Base-by-base conservation (phyloP, 2,888 invertebrate genomes). In the Lasioglossum pauxillum region DNA sequence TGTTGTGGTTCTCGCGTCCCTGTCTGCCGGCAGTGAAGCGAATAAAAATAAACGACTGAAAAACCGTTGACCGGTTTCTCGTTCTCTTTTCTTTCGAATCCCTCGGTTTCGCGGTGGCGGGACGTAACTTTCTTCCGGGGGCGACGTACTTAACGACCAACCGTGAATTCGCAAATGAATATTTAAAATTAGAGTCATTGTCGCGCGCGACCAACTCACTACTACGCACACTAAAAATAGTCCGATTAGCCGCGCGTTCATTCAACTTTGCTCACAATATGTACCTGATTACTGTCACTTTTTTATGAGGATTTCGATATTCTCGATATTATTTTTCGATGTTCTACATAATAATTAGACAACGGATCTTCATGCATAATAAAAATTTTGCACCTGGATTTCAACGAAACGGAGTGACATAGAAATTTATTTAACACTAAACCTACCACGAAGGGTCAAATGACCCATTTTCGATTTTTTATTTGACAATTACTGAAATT, bases 141-240 rank as follows among this genome's bases (percentile, higher is more conserved):
- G 1, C 69, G 35, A 8, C 4, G 38, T 19, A 31, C 31, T 31
- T 31, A 38, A 31, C 44, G 23, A 23, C 46, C 38, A 5, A 72
- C 23, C 71, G 38, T 19, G 49, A 53, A 53, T 31, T 41, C 35
- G 2, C 12, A 12, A 19, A 46, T 41, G 1, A 19, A 67, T 7
- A 27, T 35, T 41, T 67, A 80, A 23, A 69, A 31, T 41, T 80
- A 53, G 67, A 80, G 53, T 46, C 27, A 19, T 41, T 19, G 69
- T 77, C 49, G n/a, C 31, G 49, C 35, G 5, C 14, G 23, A 76
- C 8, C 31, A 31, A 23, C 31, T 46, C 46, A 1, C 12, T 44
- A 8, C n/a, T 64, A 14, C 8, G 1, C 53, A 27, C 27, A 31
- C 10, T 73, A 35, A 27, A 73, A 73, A 73, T 46, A 73, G 31